phyloP scores from a whole-genome alignment of 2,113 vertebrate genomes.

The Zosterops pallidus region DNA sequence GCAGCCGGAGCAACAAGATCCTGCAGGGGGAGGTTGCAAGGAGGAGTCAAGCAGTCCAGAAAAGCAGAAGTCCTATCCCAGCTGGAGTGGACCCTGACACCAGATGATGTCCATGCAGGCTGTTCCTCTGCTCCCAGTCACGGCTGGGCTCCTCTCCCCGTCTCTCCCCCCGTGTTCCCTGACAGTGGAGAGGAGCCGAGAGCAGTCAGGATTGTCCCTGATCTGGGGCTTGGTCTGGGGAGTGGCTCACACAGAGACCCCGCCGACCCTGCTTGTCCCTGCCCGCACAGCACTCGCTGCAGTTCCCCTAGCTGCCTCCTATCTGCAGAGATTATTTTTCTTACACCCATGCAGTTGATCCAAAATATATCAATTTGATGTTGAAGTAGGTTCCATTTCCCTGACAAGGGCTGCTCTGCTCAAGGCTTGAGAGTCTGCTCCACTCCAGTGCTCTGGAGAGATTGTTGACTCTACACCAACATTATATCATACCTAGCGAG shows the following conservation, averaged over 20 bases:
- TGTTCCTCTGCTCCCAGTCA: not conserved
- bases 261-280: fast-evolving
- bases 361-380: not conserved
- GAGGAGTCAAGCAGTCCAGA: not conserved
- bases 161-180: not conserved
- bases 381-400: not conserved
- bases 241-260: not conserved
- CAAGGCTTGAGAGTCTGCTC: not conserved
- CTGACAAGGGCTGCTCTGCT: not conserved
- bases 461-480: not conserved
- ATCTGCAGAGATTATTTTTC: not conserved
- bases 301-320: not conserved
- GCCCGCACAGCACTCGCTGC: fast-evolving
- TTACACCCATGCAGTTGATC: not conserved
- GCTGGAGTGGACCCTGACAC: not conserved
- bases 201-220: not conserved
- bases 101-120: fast-evolving
- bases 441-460: not conserved
- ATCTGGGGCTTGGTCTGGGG: fast-evolving
- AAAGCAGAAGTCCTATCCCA: not conserved
- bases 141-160: fast-evolving
- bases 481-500: not conserved
- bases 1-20: not conserved
- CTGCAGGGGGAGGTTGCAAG: not conserved
- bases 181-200: fast-evolving